A percentile compares a stretch with the other conserved stretches of the same genome.
phyloP scores from a whole-genome alignment of 2,888 invertebrate species.

The Pseudeuparius sepicola region DNA sequence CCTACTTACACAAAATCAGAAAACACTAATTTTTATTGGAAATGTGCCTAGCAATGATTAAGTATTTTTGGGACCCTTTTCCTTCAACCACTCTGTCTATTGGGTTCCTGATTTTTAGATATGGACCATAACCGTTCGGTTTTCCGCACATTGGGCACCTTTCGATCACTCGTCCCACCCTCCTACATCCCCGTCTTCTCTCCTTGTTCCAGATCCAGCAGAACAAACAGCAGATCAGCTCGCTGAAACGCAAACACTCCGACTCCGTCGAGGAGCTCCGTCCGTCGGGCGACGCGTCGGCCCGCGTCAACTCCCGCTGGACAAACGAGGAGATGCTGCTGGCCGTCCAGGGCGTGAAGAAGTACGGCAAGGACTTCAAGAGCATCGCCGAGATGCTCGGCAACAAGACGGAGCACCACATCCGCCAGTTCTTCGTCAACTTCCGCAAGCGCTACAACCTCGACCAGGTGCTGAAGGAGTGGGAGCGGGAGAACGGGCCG shows the following conservation, averaged over 20 bases:
- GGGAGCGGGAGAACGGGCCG: slow-evolving; percentile 45
- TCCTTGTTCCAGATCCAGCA: slow-evolving; percentile 70
- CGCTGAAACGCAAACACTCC: slow-evolving; percentile 67
- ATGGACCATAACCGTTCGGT: too few relatives aligned
- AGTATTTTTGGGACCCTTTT: too few relatives aligned
- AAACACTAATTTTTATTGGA: too few relatives aligned
- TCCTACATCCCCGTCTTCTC: background rate
- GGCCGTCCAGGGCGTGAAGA: slow-evolving; percentile 77
- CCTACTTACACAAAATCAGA: too few relatives aligned
- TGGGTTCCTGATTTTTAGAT: too few relatives aligned
- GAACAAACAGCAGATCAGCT: slow-evolving; percentile 86
- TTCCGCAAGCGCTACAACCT: slow-evolving; percentile 79
- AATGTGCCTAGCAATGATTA: too few relatives aligned
- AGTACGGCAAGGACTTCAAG: slow-evolving; percentile 80
- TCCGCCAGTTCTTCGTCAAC: slow-evolving; percentile 85
- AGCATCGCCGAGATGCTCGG: slow-evolving; percentile 92
- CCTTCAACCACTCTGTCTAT: too few relatives aligned
- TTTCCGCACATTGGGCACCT: too few relatives aligned
- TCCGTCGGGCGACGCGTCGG: slow-evolving; percentile 32
- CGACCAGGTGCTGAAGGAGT: slow-evolving; percentile 77
- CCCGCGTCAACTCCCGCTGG: slow-evolving; percentile 74
- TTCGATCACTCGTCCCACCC: too few relatives aligned
- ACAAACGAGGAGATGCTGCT: slow-evolving; percentile 84
- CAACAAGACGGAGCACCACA: slow-evolving; percentile 88
- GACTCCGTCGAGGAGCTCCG: slow-evolving; percentile 39